phyloP scores from a whole-genome alignment of 2,797 vertebrate species.

The Micrastur ruficollis region DNA sequence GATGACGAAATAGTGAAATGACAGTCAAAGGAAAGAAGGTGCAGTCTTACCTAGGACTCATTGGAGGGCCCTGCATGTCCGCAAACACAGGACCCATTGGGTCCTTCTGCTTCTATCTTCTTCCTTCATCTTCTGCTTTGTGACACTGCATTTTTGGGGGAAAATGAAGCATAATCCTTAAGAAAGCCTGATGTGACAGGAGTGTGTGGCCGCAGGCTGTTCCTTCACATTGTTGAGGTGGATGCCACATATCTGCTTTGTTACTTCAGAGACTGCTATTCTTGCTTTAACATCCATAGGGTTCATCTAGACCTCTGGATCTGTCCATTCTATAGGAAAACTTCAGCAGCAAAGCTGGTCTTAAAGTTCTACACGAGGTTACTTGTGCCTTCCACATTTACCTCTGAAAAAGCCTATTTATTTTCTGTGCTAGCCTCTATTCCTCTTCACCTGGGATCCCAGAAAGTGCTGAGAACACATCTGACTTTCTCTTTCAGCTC shows the following conservation, averaged over 20 bases:
- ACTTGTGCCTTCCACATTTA: neutral
- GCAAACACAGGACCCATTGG: neutral
- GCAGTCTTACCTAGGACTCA: neutral
- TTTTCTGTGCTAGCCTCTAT: neutral
- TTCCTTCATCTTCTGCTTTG: neutral
- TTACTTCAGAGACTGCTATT: neutral
- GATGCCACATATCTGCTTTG: neutral
- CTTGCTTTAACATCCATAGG: neutral
- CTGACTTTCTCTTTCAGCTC: neutral
- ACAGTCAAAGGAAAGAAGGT: neutral
- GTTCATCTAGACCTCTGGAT: neutral
- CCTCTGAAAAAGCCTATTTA: neutral
- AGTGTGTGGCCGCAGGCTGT: neutral
- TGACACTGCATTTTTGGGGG: neutral
- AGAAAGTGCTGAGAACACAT: neutral
- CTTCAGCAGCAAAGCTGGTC: neutral
- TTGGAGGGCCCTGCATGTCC: accelerated
- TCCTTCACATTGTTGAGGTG: neutral
- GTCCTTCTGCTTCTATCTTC: neutral
- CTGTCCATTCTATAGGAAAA: neutral
- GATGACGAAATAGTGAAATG: neutral
- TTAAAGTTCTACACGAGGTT: neutral
- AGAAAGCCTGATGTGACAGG: neutral
- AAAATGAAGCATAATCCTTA: neutral
- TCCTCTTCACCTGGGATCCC: neutral